A percentile compares a stretch with the other conserved stretches of the same genome.
phyloP scores from a whole-genome alignment of 2,797 vertebrate species.

The Xiphorhynchus erythropygius region DNA sequence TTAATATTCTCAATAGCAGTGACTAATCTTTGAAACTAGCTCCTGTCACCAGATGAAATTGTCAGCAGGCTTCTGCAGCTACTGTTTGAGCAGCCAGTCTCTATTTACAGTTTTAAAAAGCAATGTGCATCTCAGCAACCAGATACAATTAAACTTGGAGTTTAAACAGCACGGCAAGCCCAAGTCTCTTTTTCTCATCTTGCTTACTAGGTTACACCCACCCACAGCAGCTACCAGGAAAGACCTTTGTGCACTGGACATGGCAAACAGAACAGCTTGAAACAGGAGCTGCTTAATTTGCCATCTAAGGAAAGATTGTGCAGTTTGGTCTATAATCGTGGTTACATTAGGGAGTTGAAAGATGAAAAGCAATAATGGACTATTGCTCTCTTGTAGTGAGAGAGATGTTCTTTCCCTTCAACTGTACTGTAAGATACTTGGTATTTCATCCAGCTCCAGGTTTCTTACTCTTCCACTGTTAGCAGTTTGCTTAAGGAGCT shows the following conservation, averaged over 20 bases:
- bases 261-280: neutral
- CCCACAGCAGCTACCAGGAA: neutral
- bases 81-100: neutral
- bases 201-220: neutral
- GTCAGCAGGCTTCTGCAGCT: conserved; percentile 27
- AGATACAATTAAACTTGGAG: neutral
- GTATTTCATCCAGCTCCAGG: neutral
- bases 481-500: neutral
- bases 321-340: neutral
- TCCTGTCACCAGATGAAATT: conserved; percentile 27
- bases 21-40: conserved; percentile 37
- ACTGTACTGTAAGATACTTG: neutral
- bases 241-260: neutral
- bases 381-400: neutral
- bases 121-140: neutral
- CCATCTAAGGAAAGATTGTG: neutral
- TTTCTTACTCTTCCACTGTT: neutral
- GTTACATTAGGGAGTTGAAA: neutral
- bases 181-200: neutral
- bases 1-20: conserved; percentile 5
- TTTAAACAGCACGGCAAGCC: neutral
- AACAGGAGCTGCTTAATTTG: neutral
- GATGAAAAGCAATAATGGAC: neutral
- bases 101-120: conserved; percentile 1
- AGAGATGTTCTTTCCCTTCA: neutral